These are phyloP conservation scores for Addax nasomaculatus DNA, from an alignment of 2,113 vertebrate species.

Conservation along the genomic window DNA sequence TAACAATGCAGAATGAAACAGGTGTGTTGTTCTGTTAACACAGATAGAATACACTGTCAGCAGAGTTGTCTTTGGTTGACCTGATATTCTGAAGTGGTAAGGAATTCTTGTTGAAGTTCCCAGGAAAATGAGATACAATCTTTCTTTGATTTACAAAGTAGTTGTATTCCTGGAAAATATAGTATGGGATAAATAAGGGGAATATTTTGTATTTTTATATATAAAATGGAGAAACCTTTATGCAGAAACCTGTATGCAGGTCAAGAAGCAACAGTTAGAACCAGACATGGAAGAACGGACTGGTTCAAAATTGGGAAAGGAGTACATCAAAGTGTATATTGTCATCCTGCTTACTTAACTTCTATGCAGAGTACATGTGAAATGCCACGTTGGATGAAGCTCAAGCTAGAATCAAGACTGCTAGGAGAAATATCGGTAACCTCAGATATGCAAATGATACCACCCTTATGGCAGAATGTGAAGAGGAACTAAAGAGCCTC, in stretches of 20 bases:
- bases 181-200: not conserved
- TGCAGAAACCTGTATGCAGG: not conserved
- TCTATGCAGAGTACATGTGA: not conserved
- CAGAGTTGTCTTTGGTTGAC: not conserved
- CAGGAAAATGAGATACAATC: not conserved
- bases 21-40: not conserved
- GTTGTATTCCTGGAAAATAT: not conserved
- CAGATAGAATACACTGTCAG: not conserved
- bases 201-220: not conserved
- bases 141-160: not conserved
- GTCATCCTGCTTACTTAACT: not conserved
- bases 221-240: not conserved
- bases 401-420: not conserved
- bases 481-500: not conserved
- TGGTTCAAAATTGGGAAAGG: not conserved
- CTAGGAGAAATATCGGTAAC: not conserved
- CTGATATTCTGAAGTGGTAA: not conserved
- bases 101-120: not conserved
- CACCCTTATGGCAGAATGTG: not conserved
- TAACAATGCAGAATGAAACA: not conserved
- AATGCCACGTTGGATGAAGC: not conserved
- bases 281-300: fast-evolving
- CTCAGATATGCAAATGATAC: not conserved
- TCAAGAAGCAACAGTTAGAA: not conserved
- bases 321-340: not conserved